phyloP scores from a whole-genome alignment of 2,797 vertebrate species.

The Numenius phaeopus region DNA sequence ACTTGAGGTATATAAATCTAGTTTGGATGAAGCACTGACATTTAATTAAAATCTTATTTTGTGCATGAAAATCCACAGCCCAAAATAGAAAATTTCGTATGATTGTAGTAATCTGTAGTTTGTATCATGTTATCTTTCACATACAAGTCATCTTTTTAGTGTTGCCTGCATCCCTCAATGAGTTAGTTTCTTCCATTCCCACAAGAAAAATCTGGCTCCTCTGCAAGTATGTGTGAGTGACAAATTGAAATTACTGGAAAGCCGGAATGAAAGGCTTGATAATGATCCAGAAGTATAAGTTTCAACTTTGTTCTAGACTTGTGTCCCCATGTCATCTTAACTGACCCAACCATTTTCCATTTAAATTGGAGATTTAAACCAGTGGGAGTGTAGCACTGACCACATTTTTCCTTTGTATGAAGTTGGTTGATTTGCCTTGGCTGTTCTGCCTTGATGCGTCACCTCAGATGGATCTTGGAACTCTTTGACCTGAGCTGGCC shows the following conservation, averaged over 20 bases:
- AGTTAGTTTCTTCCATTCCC: neutral
- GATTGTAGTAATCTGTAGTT: neutral
- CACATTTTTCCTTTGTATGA: neutral
- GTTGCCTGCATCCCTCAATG: neutral
- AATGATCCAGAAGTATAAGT: neutral
- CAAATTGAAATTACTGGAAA: neutral
- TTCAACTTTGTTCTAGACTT: neutral
- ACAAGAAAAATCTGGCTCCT: neutral
- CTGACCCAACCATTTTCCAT: neutral
- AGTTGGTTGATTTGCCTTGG: neutral
- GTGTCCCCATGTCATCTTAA: neutral
- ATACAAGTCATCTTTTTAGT: neutral
- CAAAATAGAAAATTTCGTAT: neutral
- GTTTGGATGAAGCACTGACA: neutral
- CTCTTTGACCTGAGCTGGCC: neutral
- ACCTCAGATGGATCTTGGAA: neutral
- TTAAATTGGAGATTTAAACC: neutral
- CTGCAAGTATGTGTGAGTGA: neutral
- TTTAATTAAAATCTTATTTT: neutral
- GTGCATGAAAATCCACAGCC: neutral
- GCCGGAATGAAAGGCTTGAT: neutral
- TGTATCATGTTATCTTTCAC: neutral
- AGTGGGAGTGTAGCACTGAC: rapidly evolving
- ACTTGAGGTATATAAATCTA: neutral
- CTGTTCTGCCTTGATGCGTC: neutral